phyloP scores from a whole-genome alignment of 2,888 invertebrate species.

The Amaurobius ferox region DNA sequence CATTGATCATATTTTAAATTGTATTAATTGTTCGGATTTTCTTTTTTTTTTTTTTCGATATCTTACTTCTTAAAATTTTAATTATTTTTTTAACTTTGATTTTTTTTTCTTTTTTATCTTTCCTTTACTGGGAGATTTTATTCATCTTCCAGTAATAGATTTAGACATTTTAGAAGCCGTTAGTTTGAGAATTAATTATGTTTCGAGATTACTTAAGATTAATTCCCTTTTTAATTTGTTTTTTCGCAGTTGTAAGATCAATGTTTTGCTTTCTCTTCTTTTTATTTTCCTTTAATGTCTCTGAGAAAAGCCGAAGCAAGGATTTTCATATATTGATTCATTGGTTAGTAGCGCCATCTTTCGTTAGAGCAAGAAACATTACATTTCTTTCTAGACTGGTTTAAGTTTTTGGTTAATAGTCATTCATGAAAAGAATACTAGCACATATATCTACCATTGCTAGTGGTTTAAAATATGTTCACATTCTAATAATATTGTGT shows the following conservation, averaged over 20 bases:
- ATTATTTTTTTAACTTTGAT: too few relatives aligned
- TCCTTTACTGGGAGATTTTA: too few relatives aligned
- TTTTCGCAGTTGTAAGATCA: background rate
- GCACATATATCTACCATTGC: too few relatives aligned
- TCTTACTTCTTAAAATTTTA: too few relatives aligned
- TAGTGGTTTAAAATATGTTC: too few relatives aligned
- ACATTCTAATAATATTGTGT: too few relatives aligned
- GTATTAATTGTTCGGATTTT: background rate
- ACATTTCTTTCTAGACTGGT: background rate
- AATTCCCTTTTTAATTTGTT: conserved; percentile 22
- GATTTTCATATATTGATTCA: background rate
- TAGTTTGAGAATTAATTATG: conserved; percentile 34
- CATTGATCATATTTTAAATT: background rate
- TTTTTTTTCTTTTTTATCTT: too few relatives aligned
- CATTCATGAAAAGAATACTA: too few relatives aligned
- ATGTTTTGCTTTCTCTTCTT: conserved; percentile 19
- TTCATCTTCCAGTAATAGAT: conserved; percentile 21
- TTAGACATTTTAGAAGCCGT: background rate
- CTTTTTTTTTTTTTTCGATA: too few relatives aligned
- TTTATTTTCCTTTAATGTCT: background rate
- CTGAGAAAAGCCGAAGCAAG: background rate
- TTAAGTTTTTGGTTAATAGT: too few relatives aligned
- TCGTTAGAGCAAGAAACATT: background rate
- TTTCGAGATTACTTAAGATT: conserved; percentile 33
- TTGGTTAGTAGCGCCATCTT: background rate